Percentiles rank a stretch among this genome's conserved stretches.
Conservation (phyloP, 2,113 vertebrate species). For the Mesitornis unicolor region DNA sequence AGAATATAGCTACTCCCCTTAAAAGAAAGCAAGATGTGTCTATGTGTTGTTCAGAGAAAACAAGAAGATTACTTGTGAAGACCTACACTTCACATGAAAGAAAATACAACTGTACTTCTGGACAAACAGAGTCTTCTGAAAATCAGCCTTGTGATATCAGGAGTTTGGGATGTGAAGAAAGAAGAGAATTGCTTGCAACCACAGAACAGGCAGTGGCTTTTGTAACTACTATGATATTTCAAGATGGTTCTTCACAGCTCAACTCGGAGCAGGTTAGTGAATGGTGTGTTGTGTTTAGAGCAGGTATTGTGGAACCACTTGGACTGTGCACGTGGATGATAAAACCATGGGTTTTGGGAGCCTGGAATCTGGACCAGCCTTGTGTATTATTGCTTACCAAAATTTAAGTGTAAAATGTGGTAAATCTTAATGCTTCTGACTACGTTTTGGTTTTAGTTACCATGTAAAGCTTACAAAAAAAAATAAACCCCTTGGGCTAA, state of each 20-base stretch:
- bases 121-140: constrained; percentile 17
- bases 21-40: constrained; percentile 41
- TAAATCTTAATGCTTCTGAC: neutral
- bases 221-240: constrained; percentile 81
- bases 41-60: neutral
- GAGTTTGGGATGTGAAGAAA: constrained; percentile 69
- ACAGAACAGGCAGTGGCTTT: constrained; percentile 64
- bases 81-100: neutral
- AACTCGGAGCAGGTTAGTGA: constrained; percentile 77
- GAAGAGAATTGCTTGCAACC: constrained; percentile 65
- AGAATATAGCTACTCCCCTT: neutral
- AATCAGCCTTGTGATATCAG: constrained; percentile 68
- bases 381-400: neutral
- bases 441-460: neutral
- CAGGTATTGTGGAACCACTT: neutral
- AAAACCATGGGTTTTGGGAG: neutral
- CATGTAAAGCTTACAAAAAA: neutral
- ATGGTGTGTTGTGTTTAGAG: neutral
- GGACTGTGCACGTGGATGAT: neutral
- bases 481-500: neutral
- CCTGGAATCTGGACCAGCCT: neutral
- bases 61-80: neutral
- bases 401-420: neutral
- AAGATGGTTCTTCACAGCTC: constrained; percentile 86
- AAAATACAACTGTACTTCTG: neutral